Evolutionary conservation across 2,797 vertebrate species (phyloP).

Genomic region (Borostomias antarcticus): DNA sequence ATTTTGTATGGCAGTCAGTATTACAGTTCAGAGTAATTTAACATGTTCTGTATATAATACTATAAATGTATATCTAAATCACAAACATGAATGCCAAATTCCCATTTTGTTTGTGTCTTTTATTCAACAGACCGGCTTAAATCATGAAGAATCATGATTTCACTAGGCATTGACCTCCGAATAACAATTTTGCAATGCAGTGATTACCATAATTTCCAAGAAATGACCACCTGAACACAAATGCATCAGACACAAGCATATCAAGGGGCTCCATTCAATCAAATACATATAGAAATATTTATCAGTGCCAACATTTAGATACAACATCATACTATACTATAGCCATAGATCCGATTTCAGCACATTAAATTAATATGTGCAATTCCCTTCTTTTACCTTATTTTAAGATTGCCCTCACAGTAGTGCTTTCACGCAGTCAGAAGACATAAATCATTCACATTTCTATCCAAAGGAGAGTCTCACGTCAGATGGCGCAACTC

Average conservation of each 20-base stretch:
- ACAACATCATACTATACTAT: background rate
- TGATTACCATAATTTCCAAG: too few relatives aligned
- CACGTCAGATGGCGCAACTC: too few relatives aligned
- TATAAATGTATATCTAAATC: constrained; percentile 48
- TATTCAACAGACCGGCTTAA: constrained; percentile 24
- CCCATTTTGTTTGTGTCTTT: constrained; percentile 58
- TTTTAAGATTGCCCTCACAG: too few relatives aligned
- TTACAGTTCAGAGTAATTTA: constrained; percentile 60
- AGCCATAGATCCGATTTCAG: too few relatives aligned
- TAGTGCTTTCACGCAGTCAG: too few relatives aligned
- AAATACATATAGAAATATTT: background rate
- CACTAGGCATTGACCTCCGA: background rate
- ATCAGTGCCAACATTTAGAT: background rate
- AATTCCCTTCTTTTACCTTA: too few relatives aligned
- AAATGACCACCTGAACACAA: background rate
- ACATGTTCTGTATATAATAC: constrained; percentile 59
- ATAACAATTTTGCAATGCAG: too few relatives aligned
- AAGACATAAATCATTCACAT: background rate
- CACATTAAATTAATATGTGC: background rate
- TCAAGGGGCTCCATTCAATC: background rate
- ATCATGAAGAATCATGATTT: background rate
- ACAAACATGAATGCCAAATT: constrained; percentile 76
- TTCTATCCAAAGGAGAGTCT: background rate
- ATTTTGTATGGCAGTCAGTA: constrained; percentile 72
- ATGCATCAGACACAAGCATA: background rate